phyloP scores from a whole-genome alignment of 2,888 invertebrate genomes.

The Eledona agricola region DNA sequence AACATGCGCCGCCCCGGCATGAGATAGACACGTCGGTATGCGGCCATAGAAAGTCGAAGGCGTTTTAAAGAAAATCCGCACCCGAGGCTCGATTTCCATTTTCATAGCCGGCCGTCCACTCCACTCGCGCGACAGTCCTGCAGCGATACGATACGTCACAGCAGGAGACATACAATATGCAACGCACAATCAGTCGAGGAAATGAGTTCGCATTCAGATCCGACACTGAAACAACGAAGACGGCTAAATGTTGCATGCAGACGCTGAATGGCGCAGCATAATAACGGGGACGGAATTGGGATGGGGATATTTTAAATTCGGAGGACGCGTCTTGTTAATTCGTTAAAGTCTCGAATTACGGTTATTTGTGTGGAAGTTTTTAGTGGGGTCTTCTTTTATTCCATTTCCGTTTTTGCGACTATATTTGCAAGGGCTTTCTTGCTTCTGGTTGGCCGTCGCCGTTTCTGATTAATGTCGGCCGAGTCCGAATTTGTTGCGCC shows the following conservation, averaged over 20 bases:
- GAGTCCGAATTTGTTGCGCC: constrained; percentile 6
- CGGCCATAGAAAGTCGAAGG: constrained; percentile 30
- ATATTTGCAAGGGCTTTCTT: constrained; percentile 6
- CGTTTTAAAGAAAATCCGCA: constrained; percentile 32
- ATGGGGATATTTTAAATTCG: constrained; percentile 7
- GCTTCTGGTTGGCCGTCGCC: no score
- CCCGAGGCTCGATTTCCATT: constrained; percentile 33
- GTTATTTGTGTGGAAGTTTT: constrained; percentile 13
- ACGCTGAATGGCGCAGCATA: constrained; percentile 4
- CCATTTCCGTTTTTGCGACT: no score
- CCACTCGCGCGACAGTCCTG: constrained; percentile 30
- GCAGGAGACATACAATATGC: constrained; percentile 44
- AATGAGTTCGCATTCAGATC: constrained; percentile 60
- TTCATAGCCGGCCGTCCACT: constrained; percentile 24
- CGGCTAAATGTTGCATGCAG: constrained; percentile 44
- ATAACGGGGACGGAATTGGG: constrained; percentile 5
- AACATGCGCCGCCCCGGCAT: constrained; percentile 33
- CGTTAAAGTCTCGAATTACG: constrained; percentile 15
- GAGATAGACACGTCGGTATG: constrained; percentile 37
- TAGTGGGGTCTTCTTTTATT: constrained; percentile 4
- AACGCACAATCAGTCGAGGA: constrained; percentile 50
- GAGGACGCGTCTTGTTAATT: constrained; percentile 18
- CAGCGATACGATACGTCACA: constrained; percentile 38
- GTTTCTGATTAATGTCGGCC: no score
- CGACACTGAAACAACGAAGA: constrained; percentile 52